phyloP scores from a whole-genome alignment of 2,888 invertebrate genomes.

The Dolichomitus sp. region DNA sequence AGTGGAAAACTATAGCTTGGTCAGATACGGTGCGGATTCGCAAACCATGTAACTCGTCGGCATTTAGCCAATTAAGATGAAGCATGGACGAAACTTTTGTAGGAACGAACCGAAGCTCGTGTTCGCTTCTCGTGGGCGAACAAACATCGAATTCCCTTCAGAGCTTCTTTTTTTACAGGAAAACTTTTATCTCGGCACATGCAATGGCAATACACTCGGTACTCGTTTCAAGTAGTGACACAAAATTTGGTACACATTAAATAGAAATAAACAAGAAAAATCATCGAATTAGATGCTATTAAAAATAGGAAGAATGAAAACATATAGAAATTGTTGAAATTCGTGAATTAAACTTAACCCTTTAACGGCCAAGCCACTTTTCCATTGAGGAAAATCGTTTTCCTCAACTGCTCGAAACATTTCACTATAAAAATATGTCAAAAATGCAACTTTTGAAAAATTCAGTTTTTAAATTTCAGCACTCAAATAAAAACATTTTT shows the following conservation, averaged over 20 bases:
- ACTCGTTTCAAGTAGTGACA: background rate
- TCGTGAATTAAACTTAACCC: background rate
- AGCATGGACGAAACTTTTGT: constrained; percentile 79
- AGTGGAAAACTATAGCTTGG: constrained; percentile 29
- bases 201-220: background rate
- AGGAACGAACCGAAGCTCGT: constrained; percentile 30
- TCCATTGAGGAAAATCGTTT: too few relatives aligned
- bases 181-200: constrained; percentile 15
- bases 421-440: too few relatives aligned
- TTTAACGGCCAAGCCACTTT: too few relatives aligned
- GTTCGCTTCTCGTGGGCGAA: constrained; percentile 9
- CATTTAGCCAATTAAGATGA: constrained; percentile 83
- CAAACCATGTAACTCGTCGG: constrained; percentile 61
- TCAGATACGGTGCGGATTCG: constrained; percentile 13
- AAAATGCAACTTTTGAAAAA: too few relatives aligned
- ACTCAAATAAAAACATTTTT: too few relatives aligned
- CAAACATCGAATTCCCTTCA: constrained; percentile 3
- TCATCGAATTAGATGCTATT: background rate
- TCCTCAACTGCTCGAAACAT: too few relatives aligned
- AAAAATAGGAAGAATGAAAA: background rate
- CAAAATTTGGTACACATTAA: background rate
- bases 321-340: background rate
- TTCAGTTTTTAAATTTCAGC: too few relatives aligned
- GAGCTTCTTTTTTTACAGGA: background rate
- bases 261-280: background rate